A percentile compares a stretch with the other conserved stretches of the same genome.
These are phyloP conservation scores for Heloderma charlesbogerti DNA, from an alignment of 2,113 vertebrate species.

Conservation along the genomic window DNA sequence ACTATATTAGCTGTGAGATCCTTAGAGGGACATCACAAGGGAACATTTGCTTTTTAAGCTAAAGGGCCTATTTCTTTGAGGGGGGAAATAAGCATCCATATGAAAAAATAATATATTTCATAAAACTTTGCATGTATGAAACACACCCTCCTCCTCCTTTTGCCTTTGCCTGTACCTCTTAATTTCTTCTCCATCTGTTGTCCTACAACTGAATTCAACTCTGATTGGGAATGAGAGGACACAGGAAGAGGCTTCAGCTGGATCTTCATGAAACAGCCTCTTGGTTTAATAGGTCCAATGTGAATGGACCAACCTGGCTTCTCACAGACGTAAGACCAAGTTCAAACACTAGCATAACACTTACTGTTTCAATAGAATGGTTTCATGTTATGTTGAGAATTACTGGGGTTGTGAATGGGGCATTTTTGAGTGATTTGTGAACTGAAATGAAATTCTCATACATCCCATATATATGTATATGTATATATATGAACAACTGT, in stretches of 20 bases:
- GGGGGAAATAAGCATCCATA: conserved; percentile 40
- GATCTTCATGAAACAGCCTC: not conserved
- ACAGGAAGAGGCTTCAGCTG: conserved; percentile 31
- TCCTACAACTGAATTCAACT: conserved; percentile 11
- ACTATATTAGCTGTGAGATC: conserved; percentile 44
- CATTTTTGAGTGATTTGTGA: no score
- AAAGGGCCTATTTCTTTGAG: conserved; percentile 9
- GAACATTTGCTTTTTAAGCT: conserved; percentile 40
- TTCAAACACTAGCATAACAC: conserved; percentile 15
- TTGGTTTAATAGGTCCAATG: not conserved
- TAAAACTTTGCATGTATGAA: conserved; percentile 1
- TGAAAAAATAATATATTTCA: conserved; percentile 11
- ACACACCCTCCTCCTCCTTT: conserved; percentile 40
- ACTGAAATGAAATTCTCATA: no score
- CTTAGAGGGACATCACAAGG: conserved; percentile 30
- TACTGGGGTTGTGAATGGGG: no score
- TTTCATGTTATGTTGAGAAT: not conserved
- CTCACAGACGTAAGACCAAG: not conserved
- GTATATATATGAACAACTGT: no score
- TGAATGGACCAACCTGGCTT: not conserved
- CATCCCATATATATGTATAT: no score
- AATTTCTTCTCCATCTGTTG: conserved; percentile 54
- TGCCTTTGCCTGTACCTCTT: conserved; percentile 37
- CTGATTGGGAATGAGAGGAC: not conserved
- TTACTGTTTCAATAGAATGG: conserved; percentile 21